Evolutionary conservation across 1,140 invertebrate species (phyloP).

Genomic region (Pseudobourletiella spinata): DNA sequence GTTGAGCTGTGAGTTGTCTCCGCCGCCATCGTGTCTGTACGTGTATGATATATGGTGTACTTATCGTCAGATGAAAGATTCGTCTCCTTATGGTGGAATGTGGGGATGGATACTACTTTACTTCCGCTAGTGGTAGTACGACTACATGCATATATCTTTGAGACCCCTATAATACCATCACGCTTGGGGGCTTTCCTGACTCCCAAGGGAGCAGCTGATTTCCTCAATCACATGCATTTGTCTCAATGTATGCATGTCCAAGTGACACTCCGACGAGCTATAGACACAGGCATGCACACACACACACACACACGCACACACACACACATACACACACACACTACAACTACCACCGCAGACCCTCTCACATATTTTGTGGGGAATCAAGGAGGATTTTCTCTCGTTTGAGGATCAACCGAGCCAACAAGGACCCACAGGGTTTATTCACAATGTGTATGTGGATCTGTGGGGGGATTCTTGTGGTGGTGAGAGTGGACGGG

Average conservation of each 20-base stretch:
- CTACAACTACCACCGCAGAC: no score
- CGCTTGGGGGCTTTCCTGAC: neutral
- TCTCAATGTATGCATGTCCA: neutral
- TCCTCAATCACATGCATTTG: neutral
- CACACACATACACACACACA: no score
- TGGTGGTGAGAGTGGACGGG: no score
- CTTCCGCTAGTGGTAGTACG: neutral
- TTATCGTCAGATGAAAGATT: no score
- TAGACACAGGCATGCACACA: neutral
- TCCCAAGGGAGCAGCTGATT: neutral
- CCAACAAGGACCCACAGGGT: neutral
- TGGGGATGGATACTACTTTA: neutral
- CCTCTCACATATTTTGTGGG: no score
- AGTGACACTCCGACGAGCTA: no score
- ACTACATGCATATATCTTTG: neutral
- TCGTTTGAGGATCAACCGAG: no score
- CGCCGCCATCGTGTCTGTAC: no score
- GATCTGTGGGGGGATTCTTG: no score
- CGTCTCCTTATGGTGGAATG: no score
- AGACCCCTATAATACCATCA: conserved; percentile 2
- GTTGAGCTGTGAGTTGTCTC: no score
- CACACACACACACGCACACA: neutral
- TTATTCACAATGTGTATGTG: neutral
- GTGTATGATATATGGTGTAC: no score
- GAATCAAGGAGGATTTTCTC: neutral